Evolutionary conservation across 2,113 vertebrate species (phyloP), one percentile per base, ranked within the genome.

Genomic region (Desmodus rotundus): DNA sequence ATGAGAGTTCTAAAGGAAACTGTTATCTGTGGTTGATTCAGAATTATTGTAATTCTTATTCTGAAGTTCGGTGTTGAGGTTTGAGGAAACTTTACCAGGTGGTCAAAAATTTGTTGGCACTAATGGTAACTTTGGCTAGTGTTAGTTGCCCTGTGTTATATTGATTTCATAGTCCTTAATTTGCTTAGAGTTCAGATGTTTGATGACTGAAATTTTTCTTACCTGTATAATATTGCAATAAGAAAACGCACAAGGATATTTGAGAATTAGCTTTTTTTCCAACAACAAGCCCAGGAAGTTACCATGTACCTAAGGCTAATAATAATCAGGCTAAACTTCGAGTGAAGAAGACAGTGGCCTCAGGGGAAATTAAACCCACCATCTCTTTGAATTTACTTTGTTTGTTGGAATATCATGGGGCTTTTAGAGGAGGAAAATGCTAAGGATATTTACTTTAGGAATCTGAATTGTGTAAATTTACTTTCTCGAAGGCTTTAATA

Each of bases 281-380:
- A 82, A 20, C n/a, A 92, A 24, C 4, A 87, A 89, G 3, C 15
- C 43, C 31, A 63, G 80, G 36, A 96, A 95, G n/a, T 89, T 96
- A 72, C 77, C 58, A 50, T 38, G 41, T 90, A 90, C 47, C 76
- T 47, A 73, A 72, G 72, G 77, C 61, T 92, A 93, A 86, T 86
- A 56, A 17, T 73, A 91, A 94, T 94, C 77, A 93, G 43, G 38
- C 58, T 81, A 97, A 94, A 45, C 17, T 68, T 95, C 50, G 89
- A 94, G 65, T 86, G 74, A 92, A 95, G 73, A 92, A 83, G 36
- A 78, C 22, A 78, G 36, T 95, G 24, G 24, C 15, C 94, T 43
- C 73, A 47, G 63, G 89, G 86, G 93, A 98, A 97, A 97, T 91
- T 96, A 97, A 95, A 83, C 8, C 14, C 54, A 87, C 43, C 63